Conservation (phyloP, 2,113 vertebrate species). For the Semicossyphus pulcher region DNA sequence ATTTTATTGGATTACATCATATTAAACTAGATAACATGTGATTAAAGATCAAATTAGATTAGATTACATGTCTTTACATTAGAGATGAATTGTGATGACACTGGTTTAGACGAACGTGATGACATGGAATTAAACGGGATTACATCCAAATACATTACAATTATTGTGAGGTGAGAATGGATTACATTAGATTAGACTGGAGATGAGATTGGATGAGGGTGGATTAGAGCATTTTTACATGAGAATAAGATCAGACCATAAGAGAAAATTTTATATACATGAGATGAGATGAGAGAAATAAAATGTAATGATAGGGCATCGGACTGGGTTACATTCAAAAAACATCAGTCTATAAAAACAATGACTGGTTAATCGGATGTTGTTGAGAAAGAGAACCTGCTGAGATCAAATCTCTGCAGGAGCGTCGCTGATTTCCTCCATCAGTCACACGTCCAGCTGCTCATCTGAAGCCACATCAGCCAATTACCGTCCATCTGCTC, state of each 20-base stretch:
- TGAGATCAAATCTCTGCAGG: constrained; percentile 24
- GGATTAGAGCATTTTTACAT: no score
- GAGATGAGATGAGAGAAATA: not conserved
- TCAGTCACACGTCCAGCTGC: constrained; percentile 52
- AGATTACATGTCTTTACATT: not conserved
- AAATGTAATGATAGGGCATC: no score
- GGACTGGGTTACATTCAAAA: no score
- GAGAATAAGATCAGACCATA: no score
- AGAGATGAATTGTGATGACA: not conserved
- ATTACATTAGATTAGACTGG: not conserved
- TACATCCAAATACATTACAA: not conserved
- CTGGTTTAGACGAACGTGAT: not conserved
- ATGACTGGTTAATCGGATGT: not conserved
- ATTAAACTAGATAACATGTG: not conserved
- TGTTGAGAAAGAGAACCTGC: not conserved
- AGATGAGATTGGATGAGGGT: not conserved
- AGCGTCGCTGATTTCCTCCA: constrained; percentile 5
- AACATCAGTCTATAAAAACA: not conserved
- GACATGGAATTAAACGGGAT: not conserved
- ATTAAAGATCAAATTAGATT: no score
- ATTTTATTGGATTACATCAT: not conserved
- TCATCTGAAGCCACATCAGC: constrained; percentile 25
- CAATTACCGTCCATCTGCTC: constrained; percentile 56
- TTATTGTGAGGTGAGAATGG: no score
- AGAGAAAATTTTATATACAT: no score